These are phyloP conservation scores for Pocillopora grandis DNA, from an alignment of 92 coral and sea anemone species.

Conservation along the genomic window DNA sequence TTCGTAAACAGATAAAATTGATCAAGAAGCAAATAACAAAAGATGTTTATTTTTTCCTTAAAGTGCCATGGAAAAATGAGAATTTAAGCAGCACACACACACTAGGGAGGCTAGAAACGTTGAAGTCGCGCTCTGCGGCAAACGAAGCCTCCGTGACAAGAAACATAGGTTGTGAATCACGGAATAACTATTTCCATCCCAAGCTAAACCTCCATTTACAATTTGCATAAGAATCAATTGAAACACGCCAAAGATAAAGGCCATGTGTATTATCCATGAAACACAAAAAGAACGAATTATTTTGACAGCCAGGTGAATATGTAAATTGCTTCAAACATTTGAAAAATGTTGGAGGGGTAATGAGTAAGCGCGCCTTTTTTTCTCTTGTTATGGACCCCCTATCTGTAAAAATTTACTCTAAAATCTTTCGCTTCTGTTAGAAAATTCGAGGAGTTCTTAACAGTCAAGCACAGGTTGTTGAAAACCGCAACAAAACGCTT, in stretches of 20 bases:
- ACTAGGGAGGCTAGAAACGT: neutral
- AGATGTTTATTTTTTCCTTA: conserved; percentile 47
- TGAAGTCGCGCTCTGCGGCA: neutral
- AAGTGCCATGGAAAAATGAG: conserved; percentile 20
- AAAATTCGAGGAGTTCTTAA: conserved; percentile 19
- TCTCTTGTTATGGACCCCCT: conserved; percentile 16
- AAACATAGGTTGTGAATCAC: conserved; percentile 16
- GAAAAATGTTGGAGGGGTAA: conserved; percentile 63
- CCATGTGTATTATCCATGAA: conserved; percentile 86
- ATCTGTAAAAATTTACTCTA: neutral
- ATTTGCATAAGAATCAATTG: conserved; percentile 76
- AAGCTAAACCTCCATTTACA: conserved; percentile 4
- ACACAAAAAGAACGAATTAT: conserved; percentile 59
- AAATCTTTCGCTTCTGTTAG: conserved; percentile 34
- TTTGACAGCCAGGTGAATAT: conserved; percentile 72
- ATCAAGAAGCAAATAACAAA: conserved; percentile 34
- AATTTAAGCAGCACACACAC: conserved; percentile 3
- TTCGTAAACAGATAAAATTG: conserved; percentile 22
- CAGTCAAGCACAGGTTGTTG: conserved; percentile 32
- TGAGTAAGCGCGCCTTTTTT: conserved; percentile 25
- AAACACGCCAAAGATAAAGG: conserved; percentile 60
- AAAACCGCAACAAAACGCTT: conserved; percentile 46
- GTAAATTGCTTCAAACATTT: conserved; percentile 86
- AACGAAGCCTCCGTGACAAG: neutral
- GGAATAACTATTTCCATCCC: conserved; percentile 18